Evolutionary conservation across 2,113 vertebrate genomes (phyloP), one percentile per base, ranked within the genome.

Genomic region (Ameiurus melas): DNA sequence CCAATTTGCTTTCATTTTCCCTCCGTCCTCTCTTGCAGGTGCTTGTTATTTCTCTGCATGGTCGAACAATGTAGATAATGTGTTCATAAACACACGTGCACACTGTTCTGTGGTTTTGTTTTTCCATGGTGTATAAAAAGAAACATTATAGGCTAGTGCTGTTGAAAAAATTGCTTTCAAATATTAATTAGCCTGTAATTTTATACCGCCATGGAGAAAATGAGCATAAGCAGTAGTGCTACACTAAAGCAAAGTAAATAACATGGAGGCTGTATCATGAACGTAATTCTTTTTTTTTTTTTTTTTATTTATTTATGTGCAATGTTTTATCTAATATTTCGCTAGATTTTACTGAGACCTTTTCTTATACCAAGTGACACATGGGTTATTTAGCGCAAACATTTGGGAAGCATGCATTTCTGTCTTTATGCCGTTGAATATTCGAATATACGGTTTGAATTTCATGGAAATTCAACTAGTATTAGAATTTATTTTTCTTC

Each of bases 31-130:
- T 68, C 47, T 87, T 62, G 43, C 81, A 85, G 87, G 85, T 92
- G 90, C 66, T 84, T 91, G 88, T 93, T 88, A 39, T 83, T 89
- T 58, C 75, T 90, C 90, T 93, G 93, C 94, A 94, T 94, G 93
- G 92, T 92, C 87, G 86, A 89, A 87, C 90, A 86, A 89, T 90
- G 86, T 89, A 83, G 43, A 58, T 66, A 30, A 81, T 81, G 79
- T 33, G 53, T 58, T 55, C 14, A 75, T 51, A 5, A 57, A 83
- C 90, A 68, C 90, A 93, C 88, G 57, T 86, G 80, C 77, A 73
- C 89, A 33, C 20, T 85, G 70, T 91, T 88, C 91, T 66, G 90
- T 85, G 55, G n/a, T 91, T 86, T 87, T 81, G 4, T 43, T 43
- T 57, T 92, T 86, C 88, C 85, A 79, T 84, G 87, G 91, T 91